Base-by-base conservation (phyloP, 2,888 invertebrate genomes). In the Thecophora atra region DNA sequence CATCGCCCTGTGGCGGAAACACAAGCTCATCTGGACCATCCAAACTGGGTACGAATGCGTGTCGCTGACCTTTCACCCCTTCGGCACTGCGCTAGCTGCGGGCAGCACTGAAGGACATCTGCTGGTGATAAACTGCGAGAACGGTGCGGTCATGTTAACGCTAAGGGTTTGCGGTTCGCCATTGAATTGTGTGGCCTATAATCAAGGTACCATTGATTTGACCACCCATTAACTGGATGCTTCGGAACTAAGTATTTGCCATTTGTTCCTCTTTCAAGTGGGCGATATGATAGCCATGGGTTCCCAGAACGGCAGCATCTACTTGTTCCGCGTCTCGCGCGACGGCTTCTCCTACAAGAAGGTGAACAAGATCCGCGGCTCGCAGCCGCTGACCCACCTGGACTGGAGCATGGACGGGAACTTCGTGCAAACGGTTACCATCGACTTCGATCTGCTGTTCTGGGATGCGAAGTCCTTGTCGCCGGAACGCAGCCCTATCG, bases 351-450 rank as follows among this genome's bases (percentile, higher is more conserved):
- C 94, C 0, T 96, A 95, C 85, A 94, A 95, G 83, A 95, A 95
- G 82, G 93, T 93, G 17, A 95, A 95, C 82, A 95, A 95, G 87
- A 95, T 95, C 73, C 89, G 95, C 19, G 95, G 95, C 0, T 91
- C 93, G 0, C 95, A 95, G 81, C 93, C 95, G 0, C 88, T 97
- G 4, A 91, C 93, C 73, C 95, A 96, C 80, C 87, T 97, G 70
- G 97, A 97, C 84, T 97, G 96, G 96, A 96, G 96, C 84, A 91
- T 93, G 54, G 96, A 97, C 82, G 94, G 95, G 72, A 92, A 91
- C 83, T 95, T 91, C 83, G 87, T 97, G 72, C 96, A 96, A 87
- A 94, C 95, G 0, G 95, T 94, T 69, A 95, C 96, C 19, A 93
- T 94, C 73, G 96, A 97, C 83, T 95, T 95, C 79, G 96, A 97